Percentiles rank a stretch among this genome's conserved stretches.
Conservation (phyloP, 1,140 invertebrate genomes). For the Drosophila paulistorum region DNA sequence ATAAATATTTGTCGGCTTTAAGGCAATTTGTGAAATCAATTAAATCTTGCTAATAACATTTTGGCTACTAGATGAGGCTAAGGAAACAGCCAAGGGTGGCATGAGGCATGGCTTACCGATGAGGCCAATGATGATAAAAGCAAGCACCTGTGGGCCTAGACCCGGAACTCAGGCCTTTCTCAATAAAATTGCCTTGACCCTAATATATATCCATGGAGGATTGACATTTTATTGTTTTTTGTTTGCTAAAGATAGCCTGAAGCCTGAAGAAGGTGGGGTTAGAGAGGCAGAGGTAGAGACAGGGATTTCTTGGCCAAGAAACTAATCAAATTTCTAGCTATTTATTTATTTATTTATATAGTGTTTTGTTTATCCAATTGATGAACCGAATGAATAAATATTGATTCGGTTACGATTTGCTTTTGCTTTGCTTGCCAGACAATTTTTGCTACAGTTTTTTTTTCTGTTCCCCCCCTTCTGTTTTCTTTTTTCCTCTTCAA, state of each 20-base stretch:
- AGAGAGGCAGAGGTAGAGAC: too few species aligned
- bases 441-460: background rate
- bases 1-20: background rate
- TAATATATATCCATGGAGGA: conserved; percentile 52
- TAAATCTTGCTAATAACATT: conserved; percentile 6
- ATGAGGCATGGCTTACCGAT: background rate
- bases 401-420: conserved; percentile 16
- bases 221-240: conserved; percentile 57
- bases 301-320: conserved; percentile 22
- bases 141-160: background rate
- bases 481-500: background rate
- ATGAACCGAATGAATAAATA: conserved; percentile 26
- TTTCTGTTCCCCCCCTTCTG: background rate
- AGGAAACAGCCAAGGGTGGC: background rate
- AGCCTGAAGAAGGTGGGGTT: too few species aligned
- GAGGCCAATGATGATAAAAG: background rate
- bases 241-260: background rate
- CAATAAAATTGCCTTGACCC: conserved; percentile 20
- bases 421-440: conserved; percentile 3
- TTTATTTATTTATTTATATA: conserved; percentile 56
- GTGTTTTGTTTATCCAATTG: conserved; percentile 17
- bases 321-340: conserved; percentile 65
- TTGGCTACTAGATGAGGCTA: background rate
- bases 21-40: conserved; percentile 12
- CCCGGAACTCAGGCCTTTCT: background rate